Evolutionary conservation across 2,888 invertebrate genomes (phyloP), one percentile per base, ranked within the genome.

Genomic region (Cosmopolites sordidus): DNA sequence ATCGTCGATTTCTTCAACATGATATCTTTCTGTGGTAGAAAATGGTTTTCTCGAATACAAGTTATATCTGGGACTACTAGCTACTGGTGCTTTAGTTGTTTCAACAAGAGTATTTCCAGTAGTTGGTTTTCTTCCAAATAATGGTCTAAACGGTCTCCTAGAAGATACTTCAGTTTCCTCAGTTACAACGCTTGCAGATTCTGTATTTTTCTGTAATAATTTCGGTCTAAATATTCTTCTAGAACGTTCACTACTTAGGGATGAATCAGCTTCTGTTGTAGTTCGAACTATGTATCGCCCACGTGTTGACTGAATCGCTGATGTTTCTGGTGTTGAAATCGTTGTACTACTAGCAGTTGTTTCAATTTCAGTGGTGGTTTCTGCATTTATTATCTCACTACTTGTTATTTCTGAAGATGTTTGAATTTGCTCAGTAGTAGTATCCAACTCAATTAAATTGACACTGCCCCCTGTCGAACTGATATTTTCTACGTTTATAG

Each of bases 21-120:
- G n/a, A 40, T 16, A 16, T 16, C 40, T 12, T 17, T 43, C 40
- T 49, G 51, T 41, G 29, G 52, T 41, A 12, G 58, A 51, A 45
- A 50, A 40, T 29, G 42, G 38, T 14, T 43, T 44, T 29, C 33
- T 50, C 9, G 51, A 48, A 45, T 44, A 41, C 1, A 33, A 16
- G 30, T 39, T 51, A 29, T 47, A 48, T 39, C 37, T 14, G 1
- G 45, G 45, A 2, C 41, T 55, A 40, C 22, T 47, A 11, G 27
- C 15, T 1, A 33, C n/a, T 12, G 30, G 12, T 9, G 9, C 27
- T 8, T 48, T 43, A 33, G 43, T 16, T 11, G 48, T 30, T 11
- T 18, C 17, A 17, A 5, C 4, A 4, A 33, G 12, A 9, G 33
- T 33, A 16, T 40, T 2, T 27, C 22, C 47, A 5, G 22, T 47